Conservation (phyloP, 2,113 vertebrate species). For the Chloebia gouldiae region DNA sequence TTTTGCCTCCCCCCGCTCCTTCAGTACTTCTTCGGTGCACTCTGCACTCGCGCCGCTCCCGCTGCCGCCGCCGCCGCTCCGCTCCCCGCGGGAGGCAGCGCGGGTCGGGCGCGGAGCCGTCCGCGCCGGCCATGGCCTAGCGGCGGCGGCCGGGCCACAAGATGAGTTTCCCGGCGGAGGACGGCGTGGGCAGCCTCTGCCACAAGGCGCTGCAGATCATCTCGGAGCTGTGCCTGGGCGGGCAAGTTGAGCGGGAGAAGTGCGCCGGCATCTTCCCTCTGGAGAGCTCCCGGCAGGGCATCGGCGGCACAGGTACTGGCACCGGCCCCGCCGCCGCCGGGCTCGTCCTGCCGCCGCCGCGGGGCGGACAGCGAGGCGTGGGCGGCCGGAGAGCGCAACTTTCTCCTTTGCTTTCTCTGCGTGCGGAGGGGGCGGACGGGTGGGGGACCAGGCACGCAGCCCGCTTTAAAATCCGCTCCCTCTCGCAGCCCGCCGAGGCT, state of each 20-base stretch:
- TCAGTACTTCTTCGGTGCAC: no score
- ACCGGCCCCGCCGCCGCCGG: background rate
- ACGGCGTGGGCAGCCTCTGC: slow-evolving; percentile 89
- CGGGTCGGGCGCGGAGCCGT: slow-evolving; percentile 1
- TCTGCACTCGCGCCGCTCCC: background rate
- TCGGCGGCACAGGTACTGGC: slow-evolving; percentile 84
- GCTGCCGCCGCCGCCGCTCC: background rate
- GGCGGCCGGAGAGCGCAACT: slow-evolving; percentile 43
- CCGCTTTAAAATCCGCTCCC: background rate
- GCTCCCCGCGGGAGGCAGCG: background rate
- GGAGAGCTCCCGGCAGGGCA: slow-evolving; percentile 82
- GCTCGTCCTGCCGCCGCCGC: background rate
- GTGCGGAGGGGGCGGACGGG: background rate
- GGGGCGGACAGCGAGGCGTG: slow-evolving; percentile 22
- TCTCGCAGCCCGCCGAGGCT: background rate
- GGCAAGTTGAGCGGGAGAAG: slow-evolving; percentile 90
- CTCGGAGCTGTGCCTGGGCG: slow-evolving; percentile 91
- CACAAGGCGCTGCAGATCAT: slow-evolving; percentile 94
- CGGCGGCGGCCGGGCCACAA: background rate
- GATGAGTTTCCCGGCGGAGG: slow-evolving; percentile 87
- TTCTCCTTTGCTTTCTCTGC: background rate
- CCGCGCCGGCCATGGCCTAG: slow-evolving; percentile 81
- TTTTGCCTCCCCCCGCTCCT: no score
- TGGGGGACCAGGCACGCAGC: background rate
- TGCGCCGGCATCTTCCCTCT: slow-evolving; percentile 90